Evolutionary conservation across 2,888 invertebrate genomes (phyloP).

Genomic region (Drosophila paranaensis): DNA sequence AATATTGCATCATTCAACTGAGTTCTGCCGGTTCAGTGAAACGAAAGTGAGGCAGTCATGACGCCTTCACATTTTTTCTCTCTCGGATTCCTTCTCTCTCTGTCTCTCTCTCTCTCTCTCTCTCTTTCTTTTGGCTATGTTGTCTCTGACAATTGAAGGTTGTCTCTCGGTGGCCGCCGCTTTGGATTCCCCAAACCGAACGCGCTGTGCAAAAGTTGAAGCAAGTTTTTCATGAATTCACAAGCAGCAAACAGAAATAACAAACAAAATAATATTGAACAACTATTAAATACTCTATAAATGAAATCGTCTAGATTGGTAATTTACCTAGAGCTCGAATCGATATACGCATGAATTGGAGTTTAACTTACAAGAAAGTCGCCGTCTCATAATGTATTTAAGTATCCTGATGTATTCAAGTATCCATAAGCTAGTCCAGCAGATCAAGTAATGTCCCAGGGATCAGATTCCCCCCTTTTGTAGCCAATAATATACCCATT

Average conservation of each 20-base stretch:
- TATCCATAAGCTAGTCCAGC: too few species aligned
- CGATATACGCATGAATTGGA: not conserved
- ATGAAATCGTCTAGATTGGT: not conserved
- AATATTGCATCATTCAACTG: constrained; percentile 77
- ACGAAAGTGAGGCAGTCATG: constrained; percentile 64
- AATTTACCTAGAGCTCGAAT: too few species aligned
- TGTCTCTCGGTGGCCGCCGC: constrained; percentile 24
- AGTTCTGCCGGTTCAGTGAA: constrained; percentile 35
- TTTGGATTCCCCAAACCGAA: constrained; percentile 53
- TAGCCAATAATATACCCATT: not conserved
- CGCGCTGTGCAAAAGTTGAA: constrained; percentile 43
- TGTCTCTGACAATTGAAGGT: constrained; percentile 52
- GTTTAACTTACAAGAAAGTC: too few species aligned
- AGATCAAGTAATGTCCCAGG: too few species aligned
- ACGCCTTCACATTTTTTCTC: constrained; percentile 25
- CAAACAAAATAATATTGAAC: not conserved
- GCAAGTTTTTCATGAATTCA: constrained; percentile 53
- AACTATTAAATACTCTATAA: constrained; percentile 23
- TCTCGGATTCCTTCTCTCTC: not conserved
- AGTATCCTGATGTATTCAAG: too few species aligned
- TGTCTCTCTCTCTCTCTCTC: constrained; percentile 12
- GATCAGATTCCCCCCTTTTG: too few species aligned
- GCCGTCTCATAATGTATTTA: too few species aligned
- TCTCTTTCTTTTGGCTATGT: constrained; percentile 5
- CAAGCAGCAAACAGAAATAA: constrained; percentile 29